phyloP scores from a whole-genome alignment of 2,113 vertebrate species.

The Butorides virescens region DNA sequence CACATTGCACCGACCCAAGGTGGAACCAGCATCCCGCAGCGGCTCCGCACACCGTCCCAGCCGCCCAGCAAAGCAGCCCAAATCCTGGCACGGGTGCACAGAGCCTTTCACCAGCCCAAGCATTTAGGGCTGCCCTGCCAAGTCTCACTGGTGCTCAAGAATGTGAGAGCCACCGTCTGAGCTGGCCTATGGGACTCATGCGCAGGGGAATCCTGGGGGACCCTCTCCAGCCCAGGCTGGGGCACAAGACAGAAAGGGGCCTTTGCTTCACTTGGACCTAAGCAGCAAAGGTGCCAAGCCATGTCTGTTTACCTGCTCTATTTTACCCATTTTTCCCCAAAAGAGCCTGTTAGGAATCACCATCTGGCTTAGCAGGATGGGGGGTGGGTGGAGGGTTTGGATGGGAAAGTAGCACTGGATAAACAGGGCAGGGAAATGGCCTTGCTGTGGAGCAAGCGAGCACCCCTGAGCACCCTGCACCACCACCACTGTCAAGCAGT shows the following conservation, averaged over 20 bases:
- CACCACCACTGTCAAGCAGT: neutral
- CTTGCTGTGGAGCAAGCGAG: too few relatives aligned
- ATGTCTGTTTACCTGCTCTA: neutral
- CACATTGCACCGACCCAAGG: neutral
- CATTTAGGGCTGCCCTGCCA: neutral
- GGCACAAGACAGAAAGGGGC: neutral
- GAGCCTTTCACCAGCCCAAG: neutral
- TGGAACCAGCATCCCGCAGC: neutral
- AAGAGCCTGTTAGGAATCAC: neutral
- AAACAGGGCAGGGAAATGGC: neutral
- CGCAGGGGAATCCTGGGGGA: neutral
- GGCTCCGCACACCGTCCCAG: neutral
- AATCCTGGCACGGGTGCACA: neutral
- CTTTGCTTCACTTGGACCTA: neutral
- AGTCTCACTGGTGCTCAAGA: rapidly evolving
- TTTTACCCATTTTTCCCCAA: neutral
- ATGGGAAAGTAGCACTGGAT: neutral
- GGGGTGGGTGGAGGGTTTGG: neutral
- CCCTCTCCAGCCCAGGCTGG: neutral
- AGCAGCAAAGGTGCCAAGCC: neutral
- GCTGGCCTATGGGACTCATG: neutral
- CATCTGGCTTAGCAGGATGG: neutral
- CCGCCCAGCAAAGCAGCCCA: neutral
- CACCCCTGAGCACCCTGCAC: neutral
- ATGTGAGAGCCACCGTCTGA: neutral